Evolutionary conservation across 2,888 invertebrate genomes (phyloP).

Genomic region (Eupsilia transversa): DNA sequence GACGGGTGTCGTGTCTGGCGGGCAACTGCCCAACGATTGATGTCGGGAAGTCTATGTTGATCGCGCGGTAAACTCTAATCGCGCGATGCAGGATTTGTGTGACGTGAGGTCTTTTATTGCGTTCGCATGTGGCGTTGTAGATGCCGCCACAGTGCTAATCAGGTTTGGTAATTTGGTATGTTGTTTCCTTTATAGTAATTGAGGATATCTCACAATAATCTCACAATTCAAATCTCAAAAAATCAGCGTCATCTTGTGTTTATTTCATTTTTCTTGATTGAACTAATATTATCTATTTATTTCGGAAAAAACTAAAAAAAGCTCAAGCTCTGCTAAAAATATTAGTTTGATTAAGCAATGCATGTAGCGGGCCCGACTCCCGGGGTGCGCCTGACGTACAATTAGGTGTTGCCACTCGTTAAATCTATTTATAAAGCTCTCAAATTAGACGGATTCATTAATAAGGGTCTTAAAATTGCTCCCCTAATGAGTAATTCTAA

Average conservation of each 20-base stretch:
- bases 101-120: too few species aligned
- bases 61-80: too few species aligned
- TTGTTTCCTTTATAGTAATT: not conserved
- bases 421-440: constrained; percentile 25
- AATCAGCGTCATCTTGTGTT: not conserved
- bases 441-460: constrained; percentile 31
- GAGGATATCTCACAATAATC: not conserved
- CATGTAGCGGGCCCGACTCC: not conserved
- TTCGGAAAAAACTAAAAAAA: not conserved
- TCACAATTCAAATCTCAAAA: not conserved
- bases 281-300: not conserved
- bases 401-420: constrained; percentile 5
- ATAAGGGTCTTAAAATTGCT: constrained; percentile 10
- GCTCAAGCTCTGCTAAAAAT: not conserved
- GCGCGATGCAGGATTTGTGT: too few species aligned
- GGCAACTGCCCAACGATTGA: too few species aligned
- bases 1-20: too few species aligned
- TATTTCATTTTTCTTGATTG: not conserved
- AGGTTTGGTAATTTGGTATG: not conserved
- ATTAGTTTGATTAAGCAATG: not conserved
- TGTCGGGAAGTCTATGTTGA: too few species aligned
- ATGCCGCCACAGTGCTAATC: too few species aligned
- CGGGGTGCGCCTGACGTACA: not conserved
- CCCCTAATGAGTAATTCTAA: constrained; percentile 13
- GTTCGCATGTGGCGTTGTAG: too few species aligned